These are phyloP conservation scores for Mythimna lalbum DNA, from an alignment of 2,888 invertebrate genomes.

Conservation along the genomic window DNA sequence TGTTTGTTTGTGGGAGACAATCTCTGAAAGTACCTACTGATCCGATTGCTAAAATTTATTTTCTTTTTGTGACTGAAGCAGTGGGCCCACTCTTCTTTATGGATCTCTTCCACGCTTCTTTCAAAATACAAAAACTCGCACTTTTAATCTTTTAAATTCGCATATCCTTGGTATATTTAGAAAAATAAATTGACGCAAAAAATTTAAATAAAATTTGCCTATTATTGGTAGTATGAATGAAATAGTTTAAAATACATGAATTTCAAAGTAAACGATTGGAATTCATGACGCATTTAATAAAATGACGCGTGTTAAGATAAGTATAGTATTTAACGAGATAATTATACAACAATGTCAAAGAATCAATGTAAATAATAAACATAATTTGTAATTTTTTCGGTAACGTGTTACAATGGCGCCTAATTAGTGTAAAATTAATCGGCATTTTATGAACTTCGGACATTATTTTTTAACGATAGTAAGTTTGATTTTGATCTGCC, in stretches of 20 bases:
- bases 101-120: too few species aligned
- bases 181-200: neutral
- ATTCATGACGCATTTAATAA: constrained; percentile 9
- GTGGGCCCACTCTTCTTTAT: too few species aligned
- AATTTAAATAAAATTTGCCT: neutral
- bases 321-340: constrained; percentile 11
- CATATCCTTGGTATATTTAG: too few species aligned
- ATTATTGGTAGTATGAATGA: neutral
- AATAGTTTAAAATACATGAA: neutral
- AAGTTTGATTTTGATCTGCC: too few species aligned
- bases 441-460: neutral
- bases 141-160: too few species aligned
- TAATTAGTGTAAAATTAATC: constrained; percentile 28
- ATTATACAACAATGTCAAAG: constrained; percentile 35
- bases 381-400: constrained; percentile 17
- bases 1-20: too few species aligned
- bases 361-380: constrained; percentile 40
- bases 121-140: too few species aligned
- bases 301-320: constrained; percentile 4
- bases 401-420: constrained; percentile 7
- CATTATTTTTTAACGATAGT: neutral
- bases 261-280: neutral
- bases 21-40: too few species aligned
- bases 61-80: too few species aligned
- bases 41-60: too few species aligned